phyloP scores from a whole-genome alignment of 1,140 invertebrate genomes.

The Mesaphorura yosii region DNA sequence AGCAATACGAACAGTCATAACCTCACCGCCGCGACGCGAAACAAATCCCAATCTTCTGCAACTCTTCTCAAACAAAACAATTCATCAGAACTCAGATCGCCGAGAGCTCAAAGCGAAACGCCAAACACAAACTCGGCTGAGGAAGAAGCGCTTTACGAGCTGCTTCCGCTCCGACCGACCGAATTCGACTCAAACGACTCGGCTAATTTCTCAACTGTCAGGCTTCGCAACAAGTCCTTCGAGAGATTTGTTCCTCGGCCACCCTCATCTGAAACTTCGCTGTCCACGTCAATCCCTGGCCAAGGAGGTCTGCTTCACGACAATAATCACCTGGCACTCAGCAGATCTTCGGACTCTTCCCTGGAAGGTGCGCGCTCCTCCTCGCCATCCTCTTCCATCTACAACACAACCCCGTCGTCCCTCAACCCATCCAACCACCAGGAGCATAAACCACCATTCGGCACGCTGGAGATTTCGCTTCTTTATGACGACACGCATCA shows the following conservation, averaged over 20 bases:
- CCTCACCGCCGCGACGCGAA: background rate
- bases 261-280: background rate
- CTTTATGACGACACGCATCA: conserved; percentile 62
- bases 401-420: background rate
- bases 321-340: conserved; percentile 13
- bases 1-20: background rate
- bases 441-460: conserved; percentile 34
- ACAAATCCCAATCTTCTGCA: background rate
- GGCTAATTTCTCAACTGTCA: too few relatives aligned
- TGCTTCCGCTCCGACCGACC: background rate
- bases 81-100: background rate
- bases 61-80: background rate
- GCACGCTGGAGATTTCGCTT: conserved; percentile 57
- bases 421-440: background rate
- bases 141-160: background rate
- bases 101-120: background rate
- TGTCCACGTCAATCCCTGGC: too few relatives aligned
- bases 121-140: background rate
- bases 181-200: too few relatives aligned
- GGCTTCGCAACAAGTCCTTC: conserved; percentile 17
- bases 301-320: too few relatives aligned
- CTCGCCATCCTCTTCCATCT: conserved; percentile 5
- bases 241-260: conserved; percentile 8
- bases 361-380: background rate
- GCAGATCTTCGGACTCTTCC: background rate